Evolutionary conservation across 2,113 vertebrate genomes (phyloP).

Genomic region (Numenius arquata): DNA sequence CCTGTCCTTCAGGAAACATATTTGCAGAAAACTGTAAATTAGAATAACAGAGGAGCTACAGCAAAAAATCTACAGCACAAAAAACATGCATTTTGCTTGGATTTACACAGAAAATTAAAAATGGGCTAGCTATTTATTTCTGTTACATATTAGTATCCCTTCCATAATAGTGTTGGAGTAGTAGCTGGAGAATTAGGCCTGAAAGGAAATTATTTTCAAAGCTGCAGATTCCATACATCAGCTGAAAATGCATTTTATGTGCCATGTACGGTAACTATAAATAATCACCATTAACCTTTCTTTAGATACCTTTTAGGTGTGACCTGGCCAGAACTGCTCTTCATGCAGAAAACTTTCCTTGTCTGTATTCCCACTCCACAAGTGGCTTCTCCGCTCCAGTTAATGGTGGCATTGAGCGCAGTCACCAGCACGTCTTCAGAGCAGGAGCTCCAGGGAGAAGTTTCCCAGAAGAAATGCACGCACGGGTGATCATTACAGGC

Average conservation of each 20-base stretch:
- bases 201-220: neutral
- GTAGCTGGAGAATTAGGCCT: neutral
- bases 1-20: neutral
- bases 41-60: neutral
- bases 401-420: slow-evolving; percentile 69
- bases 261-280: neutral
- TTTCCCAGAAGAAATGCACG: slow-evolving; percentile 86
- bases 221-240: neutral
- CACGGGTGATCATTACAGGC: slow-evolving; percentile 87
- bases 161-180: neutral
- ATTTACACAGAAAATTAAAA: neutral
- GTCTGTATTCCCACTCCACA: slow-evolving; percentile 87
- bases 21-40: neutral
- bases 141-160: neutral
- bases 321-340: slow-evolving; percentile 82
- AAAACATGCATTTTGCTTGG: neutral
- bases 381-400: slow-evolving; percentile 68
- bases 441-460: slow-evolving; percentile 86
- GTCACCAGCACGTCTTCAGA: slow-evolving; percentile 69
- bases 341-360: slow-evolving; percentile 85
- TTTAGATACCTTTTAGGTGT: slow-evolving; percentile 84
- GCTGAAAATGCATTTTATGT: neutral
- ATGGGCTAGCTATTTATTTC: neutral
- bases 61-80: neutral
- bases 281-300: neutral